Base-by-base conservation (phyloP, 2,888 invertebrate species). In the Phortica okadai region DNA sequence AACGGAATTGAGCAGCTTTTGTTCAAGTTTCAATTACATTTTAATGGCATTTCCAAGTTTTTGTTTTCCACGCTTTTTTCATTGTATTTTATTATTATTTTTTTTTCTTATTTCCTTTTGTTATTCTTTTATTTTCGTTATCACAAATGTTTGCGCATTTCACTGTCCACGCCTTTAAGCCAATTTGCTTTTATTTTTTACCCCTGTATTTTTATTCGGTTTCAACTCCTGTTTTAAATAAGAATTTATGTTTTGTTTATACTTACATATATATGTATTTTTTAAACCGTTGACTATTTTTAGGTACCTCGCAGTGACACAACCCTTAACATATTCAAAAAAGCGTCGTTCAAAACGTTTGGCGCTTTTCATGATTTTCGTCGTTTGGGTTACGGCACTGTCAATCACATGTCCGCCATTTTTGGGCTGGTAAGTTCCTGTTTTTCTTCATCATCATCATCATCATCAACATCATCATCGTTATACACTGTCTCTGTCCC, bases 331-430 rank as follows among this genome's bases (percentile, higher is more conserved):
- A 79, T 99, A 99, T 92, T 97, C 98, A 73, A 94, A 96, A 88
- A 94, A 97, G 88, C 93, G 98, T 88, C 94, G 98, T 69, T 96
- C 96, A 6, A 96, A 96, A 92, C 94, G 96, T 81, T 92, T 97
- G 80, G 97, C 97, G 0, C 93, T 97, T 72, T 93, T 96, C n/a
- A 97, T 98, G 95, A 97, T 98, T 81, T 93, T 96, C 73, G 94
- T 95, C 70, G 98, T 98, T 0, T 99, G 99, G 99, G 93, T 97
- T 16, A 93, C 96, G 42, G 97, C 98, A 7, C 95, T 97, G 62
- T 93, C 96, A 59, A 98, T 99, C 81, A 98, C 98, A 33, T 97
- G 98, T 83, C 98, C 98, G 1, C 98, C 98, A 0, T 95, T 98
- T 92, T 94, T 98, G 84, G 97, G 97, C 86, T 97, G 97, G 97